These are phyloP conservation scores for Melanostoma mellinum DNA, from an alignment of 2,888 invertebrate species.

Conservation along the genomic window DNA sequence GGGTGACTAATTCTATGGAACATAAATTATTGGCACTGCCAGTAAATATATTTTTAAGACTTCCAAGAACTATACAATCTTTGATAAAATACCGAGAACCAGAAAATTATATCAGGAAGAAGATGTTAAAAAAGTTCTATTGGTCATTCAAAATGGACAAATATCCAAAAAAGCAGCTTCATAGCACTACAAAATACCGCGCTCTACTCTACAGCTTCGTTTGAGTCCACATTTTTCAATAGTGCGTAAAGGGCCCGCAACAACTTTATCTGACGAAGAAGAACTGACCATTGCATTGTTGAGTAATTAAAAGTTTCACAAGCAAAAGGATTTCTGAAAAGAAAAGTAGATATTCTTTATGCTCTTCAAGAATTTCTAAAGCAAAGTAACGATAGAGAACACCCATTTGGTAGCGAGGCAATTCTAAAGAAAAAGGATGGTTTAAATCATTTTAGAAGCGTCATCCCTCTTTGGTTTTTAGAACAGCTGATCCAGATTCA, in stretches of 20 bases:
- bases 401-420: too few species aligned
- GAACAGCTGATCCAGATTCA: slow-evolving; percentile 3
- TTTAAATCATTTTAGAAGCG: slow-evolving; percentile 4
- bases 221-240: not conserved
- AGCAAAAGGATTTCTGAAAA: slow-evolving; percentile 6
- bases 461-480: slow-evolving; percentile 4
- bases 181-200: slow-evolving; percentile 6
- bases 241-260: not conserved
- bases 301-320: slow-evolving; percentile 8
- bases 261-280: slow-evolving; percentile 6
- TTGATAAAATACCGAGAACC: too few species aligned
- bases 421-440: slow-evolving; percentile 19
- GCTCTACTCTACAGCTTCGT: slow-evolving; percentile 7
- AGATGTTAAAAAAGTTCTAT: not conserved
- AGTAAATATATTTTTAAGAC: too few species aligned
- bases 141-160: slow-evolving; percentile 16
- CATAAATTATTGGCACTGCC: too few species aligned
- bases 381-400: too few species aligned
- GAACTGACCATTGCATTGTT: not conserved
- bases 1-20: too few species aligned
- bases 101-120: too few species aligned
- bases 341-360: slow-evolving; percentile 1
- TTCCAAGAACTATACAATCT: too few species aligned
- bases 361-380: slow-evolving; percentile 6
- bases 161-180: too few species aligned